Evolutionary conservation across 1,140 invertebrate genomes (phyloP).

Genomic region (Drosophila albomicans): DNA sequence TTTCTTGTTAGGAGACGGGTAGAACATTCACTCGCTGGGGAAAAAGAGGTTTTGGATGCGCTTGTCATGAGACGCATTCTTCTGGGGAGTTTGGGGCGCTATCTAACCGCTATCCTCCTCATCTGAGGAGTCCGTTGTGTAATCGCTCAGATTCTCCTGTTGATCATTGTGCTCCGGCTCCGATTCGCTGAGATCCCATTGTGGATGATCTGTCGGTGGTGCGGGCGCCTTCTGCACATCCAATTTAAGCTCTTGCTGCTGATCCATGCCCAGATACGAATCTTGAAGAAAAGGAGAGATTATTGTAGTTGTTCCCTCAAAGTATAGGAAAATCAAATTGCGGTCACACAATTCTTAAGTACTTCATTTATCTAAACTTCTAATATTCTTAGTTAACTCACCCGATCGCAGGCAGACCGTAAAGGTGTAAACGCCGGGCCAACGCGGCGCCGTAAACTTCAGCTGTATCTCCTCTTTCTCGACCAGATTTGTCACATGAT

Average conservation of each 20-base stretch:
- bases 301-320: neutral
- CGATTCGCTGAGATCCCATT: conserved; percentile 98
- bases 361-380: too few relatives aligned
- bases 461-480: conserved; percentile 94
- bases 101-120: conserved; percentile 85
- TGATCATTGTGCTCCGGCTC: conserved; percentile 91
- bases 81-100: too few relatives aligned
- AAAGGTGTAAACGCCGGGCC: conserved; percentile 96
- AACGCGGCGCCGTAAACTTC: conserved; percentile 97
- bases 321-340: too few relatives aligned
- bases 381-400: conserved; percentile 53
- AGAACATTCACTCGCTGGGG: conserved; percentile 26
- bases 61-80: conserved; percentile 24
- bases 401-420: conserved; percentile 95
- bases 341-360: too few relatives aligned
- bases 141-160: conserved; percentile 87
- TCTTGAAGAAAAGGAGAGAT: conserved; percentile 86
- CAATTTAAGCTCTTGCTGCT: conserved; percentile 96
- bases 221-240: conserved; percentile 98
- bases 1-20: conserved; percentile 27
- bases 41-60: neutral
- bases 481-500: conserved; percentile 94
- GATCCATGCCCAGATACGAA: conserved; percentile 97
- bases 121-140: conserved; percentile 87
- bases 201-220: conserved; percentile 95